Evolutionary conservation across 2,113 vertebrate species (phyloP).

Genomic region (Paramormyrops kingsleyae): DNA sequence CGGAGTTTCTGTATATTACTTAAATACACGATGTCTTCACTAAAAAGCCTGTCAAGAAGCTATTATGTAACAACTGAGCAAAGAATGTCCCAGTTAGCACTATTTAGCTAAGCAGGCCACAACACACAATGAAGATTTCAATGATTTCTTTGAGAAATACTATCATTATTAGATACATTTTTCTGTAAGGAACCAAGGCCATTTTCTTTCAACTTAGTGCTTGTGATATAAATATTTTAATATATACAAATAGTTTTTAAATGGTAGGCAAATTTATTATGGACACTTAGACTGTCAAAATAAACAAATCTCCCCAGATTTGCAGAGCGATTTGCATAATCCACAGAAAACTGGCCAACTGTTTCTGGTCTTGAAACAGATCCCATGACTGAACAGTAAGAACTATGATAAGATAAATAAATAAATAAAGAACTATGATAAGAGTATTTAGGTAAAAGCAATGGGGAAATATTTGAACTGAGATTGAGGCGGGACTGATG

Average conservation of each 20-base stretch:
- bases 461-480: not conserved
- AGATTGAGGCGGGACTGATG: not conserved
- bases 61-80: conserved; percentile 2
- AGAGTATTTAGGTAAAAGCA: not conserved
- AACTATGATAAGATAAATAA: not conserved
- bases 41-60: conserved; percentile 9
- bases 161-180: conserved; percentile 22
- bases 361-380: not conserved
- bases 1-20: conserved; percentile 20
- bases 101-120: conserved; percentile 18
- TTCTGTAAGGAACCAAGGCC: conserved; percentile 27
- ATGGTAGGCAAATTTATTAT: not conserved
- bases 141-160: conserved; percentile 30
- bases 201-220: conserved; percentile 24
- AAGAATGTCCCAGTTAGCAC: not conserved
- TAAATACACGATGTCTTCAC: conserved; percentile 14
- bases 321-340: not conserved
- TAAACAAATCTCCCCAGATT: not conserved
- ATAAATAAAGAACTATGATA: not conserved
- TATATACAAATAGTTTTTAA: not conserved
- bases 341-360: not conserved
- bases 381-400: not conserved
- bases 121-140: conserved; percentile 29
- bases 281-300: not conserved
- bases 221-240: not conserved